Conservation (phyloP, 1,140 invertebrate species). For the Danaus melanippus region DNA sequence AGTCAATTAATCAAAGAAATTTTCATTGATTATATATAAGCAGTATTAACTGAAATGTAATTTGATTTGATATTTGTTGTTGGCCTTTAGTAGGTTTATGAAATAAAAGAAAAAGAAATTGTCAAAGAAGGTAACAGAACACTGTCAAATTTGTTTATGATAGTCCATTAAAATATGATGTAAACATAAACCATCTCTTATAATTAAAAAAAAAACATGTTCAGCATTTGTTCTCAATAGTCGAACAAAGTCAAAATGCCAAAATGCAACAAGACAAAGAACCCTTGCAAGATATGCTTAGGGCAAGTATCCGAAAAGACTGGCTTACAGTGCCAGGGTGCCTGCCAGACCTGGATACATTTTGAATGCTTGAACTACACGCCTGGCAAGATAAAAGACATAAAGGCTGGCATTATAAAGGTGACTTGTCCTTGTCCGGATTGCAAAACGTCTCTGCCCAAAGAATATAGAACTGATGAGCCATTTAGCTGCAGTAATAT, state of each 20-base stretch:
- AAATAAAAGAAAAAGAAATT: no score
- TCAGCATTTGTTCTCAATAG: no score
- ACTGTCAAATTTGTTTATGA: no score
- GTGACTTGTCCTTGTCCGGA: constrained; percentile 51
- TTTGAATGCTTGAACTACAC: constrained; percentile 47
- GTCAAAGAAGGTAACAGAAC: no score
- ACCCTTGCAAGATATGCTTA: constrained; percentile 53
- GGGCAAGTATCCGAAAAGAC: constrained; percentile 36
- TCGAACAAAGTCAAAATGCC: constrained; percentile 22
- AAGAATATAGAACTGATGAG: constrained; percentile 35
- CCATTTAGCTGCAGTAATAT: constrained; percentile 40
- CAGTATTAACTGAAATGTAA: no score
- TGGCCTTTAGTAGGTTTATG: no score
- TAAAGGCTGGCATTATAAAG: constrained; percentile 44
- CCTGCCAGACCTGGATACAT: constrained; percentile 47
- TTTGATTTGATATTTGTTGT: no score
- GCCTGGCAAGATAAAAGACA: constrained; percentile 47
- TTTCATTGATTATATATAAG: no score
- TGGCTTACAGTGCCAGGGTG: constrained; percentile 48
- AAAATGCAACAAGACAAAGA: constrained; percentile 49
- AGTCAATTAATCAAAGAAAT: no score
- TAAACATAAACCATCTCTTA: no score
- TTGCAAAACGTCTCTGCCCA: constrained; percentile 34
- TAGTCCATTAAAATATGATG: no score
- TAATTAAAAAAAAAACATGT: no score